A percentile compares a stretch with the other conserved stretches of the same genome.
Conservation (phyloP, 2,888 invertebrate genomes). For the Diaprepes abbreviatus region DNA sequence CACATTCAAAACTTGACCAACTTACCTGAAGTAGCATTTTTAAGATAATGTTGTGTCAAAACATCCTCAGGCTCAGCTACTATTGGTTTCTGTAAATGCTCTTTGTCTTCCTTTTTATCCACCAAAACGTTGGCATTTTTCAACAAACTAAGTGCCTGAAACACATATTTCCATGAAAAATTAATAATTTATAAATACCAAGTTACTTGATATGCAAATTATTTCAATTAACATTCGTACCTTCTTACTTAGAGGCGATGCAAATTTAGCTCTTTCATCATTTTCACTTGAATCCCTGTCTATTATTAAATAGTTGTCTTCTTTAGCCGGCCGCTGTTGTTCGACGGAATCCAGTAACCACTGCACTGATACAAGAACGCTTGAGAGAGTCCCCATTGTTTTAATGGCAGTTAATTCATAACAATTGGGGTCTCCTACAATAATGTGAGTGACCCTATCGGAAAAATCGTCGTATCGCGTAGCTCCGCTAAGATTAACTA, state of each 20-base stretch:
- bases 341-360: conserved; percentile 85
- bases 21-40: conserved; percentile 47
- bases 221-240: too few relatives aligned
- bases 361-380: conserved; percentile 74
- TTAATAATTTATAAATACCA: too few relatives aligned
- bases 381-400: conserved; percentile 53
- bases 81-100: background rate
- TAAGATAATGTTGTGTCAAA: conserved; percentile 60
- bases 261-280: conserved; percentile 39
- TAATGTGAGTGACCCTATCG: conserved; percentile 84
- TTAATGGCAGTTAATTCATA: conserved; percentile 67
- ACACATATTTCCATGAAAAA: too few relatives aligned
- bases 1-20: too few relatives aligned
- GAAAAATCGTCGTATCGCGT: conserved; percentile 83
- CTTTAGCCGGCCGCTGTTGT: conserved; percentile 72
- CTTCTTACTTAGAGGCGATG: conserved; percentile 75
- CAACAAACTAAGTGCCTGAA: conserved; percentile 62
- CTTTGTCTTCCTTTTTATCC: conserved; percentile 50
- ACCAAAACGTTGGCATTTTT: conserved; percentile 55
- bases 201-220: too few relatives aligned
- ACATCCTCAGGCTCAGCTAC: conserved; percentile 54
- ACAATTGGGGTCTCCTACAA: conserved; percentile 75
- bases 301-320: conserved; percentile 66
- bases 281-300: conserved; percentile 67
- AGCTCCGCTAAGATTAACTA: conserved; percentile 86